phyloP scores from a whole-genome alignment of 1,140 invertebrate species.

The Akabosia matsudoensis region DNA sequence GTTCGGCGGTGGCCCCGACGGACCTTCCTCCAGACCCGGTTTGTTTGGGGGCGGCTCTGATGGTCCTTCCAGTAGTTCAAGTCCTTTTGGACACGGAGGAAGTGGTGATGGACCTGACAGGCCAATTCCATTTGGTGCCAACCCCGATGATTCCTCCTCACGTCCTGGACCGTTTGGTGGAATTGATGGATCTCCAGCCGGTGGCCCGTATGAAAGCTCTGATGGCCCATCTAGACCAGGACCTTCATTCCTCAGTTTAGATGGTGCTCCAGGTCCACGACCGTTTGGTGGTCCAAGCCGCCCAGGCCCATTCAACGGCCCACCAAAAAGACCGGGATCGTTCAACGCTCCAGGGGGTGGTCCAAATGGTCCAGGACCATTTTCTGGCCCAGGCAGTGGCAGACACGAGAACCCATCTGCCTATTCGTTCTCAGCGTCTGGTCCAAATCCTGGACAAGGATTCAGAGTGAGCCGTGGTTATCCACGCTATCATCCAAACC shows the following conservation, averaged over 20 bases:
- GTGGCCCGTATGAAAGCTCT: neutral
- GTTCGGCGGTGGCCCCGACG: neutral
- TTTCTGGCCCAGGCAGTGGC: neutral
- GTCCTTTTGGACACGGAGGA: neutral
- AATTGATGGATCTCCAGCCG: neutral
- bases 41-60: neutral
- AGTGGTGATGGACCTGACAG: neutral
- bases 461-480: conserved; percentile 1
- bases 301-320: neutral
- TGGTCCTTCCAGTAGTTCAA: neutral
- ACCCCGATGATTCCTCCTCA: neutral
- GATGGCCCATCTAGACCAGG: conserved; percentile 4
- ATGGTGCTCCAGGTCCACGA: neutral
- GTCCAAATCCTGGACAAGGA: neutral
- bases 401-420: neutral
- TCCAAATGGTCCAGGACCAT: neutral
- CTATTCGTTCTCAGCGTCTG: neutral
- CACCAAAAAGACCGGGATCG: neutral
- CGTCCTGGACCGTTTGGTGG: neutral
- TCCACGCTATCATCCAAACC: neutral
- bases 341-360: neutral
- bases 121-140: neutral
- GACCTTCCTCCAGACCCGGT: neutral
- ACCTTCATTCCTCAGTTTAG: neutral
- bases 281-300: neutral